These are phyloP conservation scores for Paramisgurnus dabryanus DNA, from an alignment of 2,113 vertebrate species.

Conservation along the genomic window DNA sequence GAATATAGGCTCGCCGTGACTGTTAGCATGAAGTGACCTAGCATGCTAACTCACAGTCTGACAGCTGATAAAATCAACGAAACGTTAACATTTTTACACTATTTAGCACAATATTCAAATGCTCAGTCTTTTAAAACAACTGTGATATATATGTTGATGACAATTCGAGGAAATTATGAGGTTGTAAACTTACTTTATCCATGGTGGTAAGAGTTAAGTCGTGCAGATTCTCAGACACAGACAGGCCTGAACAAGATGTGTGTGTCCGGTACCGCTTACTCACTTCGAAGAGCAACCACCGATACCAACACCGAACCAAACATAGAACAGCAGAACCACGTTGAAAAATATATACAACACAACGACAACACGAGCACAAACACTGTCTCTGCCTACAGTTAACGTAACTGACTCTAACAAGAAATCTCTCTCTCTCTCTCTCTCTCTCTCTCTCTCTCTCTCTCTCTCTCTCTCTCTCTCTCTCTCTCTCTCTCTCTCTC, in stretches of 20 bases:
- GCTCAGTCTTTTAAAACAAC: not conserved
- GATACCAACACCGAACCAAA: not conserved
- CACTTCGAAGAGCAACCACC: not conserved
- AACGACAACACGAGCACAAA: too few species aligned
- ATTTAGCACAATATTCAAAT: not conserved
- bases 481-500: too few species aligned
- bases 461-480: too few species aligned
- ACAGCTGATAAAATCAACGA: not conserved
- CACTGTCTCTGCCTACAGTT: not conserved
- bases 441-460: too few species aligned
- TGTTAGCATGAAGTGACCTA: slow-evolving; percentile 18
- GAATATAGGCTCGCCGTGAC: not conserved
- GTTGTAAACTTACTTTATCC: slow-evolving; percentile 51
- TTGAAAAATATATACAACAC: too few species aligned
- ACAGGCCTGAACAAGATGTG: slow-evolving; percentile 15
- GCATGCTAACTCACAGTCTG: slow-evolving; percentile 15
- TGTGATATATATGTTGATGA: not conserved
- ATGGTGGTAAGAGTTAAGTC: slow-evolving; percentile 34
- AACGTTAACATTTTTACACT: not conserved
- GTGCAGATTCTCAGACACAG: slow-evolving; percentile 13
- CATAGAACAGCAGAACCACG: not conserved
- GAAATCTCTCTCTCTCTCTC: too few species aligned
- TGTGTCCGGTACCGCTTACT: not conserved
- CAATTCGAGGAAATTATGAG: not conserved
- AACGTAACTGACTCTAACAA: not conserved